Evolutionary conservation across 2,797 vertebrate genomes (phyloP).

Genomic region (Xenentodon cancila): DNA sequence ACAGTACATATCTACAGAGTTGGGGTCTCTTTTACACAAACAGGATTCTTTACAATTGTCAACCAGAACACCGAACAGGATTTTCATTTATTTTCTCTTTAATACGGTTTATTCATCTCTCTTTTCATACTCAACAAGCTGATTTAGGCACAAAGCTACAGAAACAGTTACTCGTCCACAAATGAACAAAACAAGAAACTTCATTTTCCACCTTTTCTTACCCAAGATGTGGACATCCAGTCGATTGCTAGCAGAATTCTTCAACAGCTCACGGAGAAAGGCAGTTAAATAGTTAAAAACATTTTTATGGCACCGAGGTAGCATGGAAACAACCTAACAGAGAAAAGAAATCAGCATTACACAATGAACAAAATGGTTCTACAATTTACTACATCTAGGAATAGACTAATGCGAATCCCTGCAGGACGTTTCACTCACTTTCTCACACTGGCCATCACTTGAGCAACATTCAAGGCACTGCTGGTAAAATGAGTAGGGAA

Average conservation of each 20-base stretch:
- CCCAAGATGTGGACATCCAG: conserved; percentile 91
- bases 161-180: no score
- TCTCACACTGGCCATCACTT: conserved; percentile 83
- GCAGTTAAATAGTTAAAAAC: conserved; percentile 93
- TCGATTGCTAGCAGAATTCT: conserved; percentile 88
- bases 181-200: background rate
- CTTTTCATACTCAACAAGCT: conserved; percentile 6
- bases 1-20: no score
- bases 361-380: background rate
- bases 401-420: background rate
- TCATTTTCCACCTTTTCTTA: conserved; percentile 71
- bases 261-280: conserved; percentile 93
- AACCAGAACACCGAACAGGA: background rate
- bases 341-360: background rate
- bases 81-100: conserved; percentile 10
- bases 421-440: conserved; percentile 78
- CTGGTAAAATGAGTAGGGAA: conserved; percentile 87
- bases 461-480: conserved; percentile 80
- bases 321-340: conserved; percentile 84
- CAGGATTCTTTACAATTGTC: background rate
- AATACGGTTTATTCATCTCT: conserved; percentile 1
- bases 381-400: background rate
- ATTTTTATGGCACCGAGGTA: conserved; percentile 92
- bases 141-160: conserved; percentile 1
- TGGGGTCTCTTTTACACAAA: no score